A percentile compares a stretch with the other conserved stretches of the same genome.
Evolutionary conservation across 23 tunicate species (phyloP).

Genomic region (Oikopleura albicans): DNA sequence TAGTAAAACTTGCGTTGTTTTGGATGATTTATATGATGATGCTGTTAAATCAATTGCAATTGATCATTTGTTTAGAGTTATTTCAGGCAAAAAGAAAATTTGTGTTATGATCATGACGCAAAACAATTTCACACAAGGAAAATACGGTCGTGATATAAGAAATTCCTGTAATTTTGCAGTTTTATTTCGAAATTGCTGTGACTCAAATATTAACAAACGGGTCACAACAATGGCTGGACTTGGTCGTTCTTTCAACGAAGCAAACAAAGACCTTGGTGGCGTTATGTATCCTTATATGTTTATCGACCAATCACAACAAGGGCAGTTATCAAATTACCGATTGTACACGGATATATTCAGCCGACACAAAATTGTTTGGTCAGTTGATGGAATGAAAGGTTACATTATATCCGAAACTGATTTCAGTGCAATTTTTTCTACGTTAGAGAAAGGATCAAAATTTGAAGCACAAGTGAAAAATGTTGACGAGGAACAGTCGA

Average conservation of each 20-base stretch:
- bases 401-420: conserved; percentile 2
- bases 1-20: background rate
- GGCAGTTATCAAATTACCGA: background rate
- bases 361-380: background rate
- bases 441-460: background rate
- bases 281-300: background rate
- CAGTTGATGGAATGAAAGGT: background rate
- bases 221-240: background rate
- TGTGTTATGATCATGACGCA: conserved; percentile 13
- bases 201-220: background rate
- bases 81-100: background rate
- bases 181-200: background rate
- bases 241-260: background rate
- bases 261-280: background rate
- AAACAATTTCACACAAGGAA: background rate
- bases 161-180: background rate
- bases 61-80: background rate
- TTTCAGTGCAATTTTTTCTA: background rate
- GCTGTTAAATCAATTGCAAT: background rate
- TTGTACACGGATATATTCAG: conserved; percentile 1
- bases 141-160: background rate
- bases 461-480: background rate
- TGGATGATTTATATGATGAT: background rate
- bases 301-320: background rate
- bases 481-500: background rate